Evolutionary conservation across 2,113 vertebrate genomes (phyloP), one percentile per base, ranked within the genome.

Genomic region (Nematolebias whitei): DNA sequence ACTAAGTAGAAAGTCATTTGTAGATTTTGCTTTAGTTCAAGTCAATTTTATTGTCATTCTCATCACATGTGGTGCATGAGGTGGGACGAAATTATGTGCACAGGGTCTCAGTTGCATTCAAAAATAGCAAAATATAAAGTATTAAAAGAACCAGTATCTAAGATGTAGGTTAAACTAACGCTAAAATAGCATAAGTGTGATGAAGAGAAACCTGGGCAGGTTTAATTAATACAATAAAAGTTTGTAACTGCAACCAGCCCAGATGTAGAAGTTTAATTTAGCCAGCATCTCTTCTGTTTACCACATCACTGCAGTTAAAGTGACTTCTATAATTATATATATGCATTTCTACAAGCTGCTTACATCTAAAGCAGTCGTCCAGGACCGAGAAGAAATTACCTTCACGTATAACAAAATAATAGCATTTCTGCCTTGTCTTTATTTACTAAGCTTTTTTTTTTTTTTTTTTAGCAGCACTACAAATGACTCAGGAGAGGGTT

Each of bases 401-500:
- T 76, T 56, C 61, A 79, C 63, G 80, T 84, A 64, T 71, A 87
- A 79, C 74, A 77, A 66, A 49, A 74, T 68, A 60, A 53, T 53
- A 55, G 70, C 58, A 48, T 71, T 63, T 54, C 71, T 63, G 67
- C 80, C 85, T 85, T 68, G 68, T 85, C 82, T 84, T 80, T 58
- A 85, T 88, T 82, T 75, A 82, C 86, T 67, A 74, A 72, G 24
- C 53, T 19, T 10, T 70, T 85, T 83, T 72, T 84, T 76, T 19
- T 10, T 70, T 85, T 83, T 72, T 84, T 76, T 70, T 24, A 63
- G 68, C 63, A 62, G 50, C 70, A 58, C 65, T 69, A 74, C 52
- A 70, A 81, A 78, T 69, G 77, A 84, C 74, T 88, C 74, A 72
- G 68, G 69, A 74, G 85, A 72, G 63, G 50, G 63, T 79, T 85